Conservation (phyloP, 2,797 vertebrate genomes). For the Knipowitschia caucasica region DNA sequence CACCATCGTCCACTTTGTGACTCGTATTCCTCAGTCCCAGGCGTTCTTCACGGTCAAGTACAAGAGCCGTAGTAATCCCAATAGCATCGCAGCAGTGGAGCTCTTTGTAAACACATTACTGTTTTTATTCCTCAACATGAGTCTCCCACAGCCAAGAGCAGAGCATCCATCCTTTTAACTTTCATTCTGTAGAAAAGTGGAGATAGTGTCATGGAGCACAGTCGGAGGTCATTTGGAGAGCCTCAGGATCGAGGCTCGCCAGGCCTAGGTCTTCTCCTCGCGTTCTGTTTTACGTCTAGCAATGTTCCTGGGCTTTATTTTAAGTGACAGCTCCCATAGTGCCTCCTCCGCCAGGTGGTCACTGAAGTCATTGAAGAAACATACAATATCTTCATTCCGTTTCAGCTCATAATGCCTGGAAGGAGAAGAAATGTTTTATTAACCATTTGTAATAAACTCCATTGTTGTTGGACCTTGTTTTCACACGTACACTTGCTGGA, state of each 20-base stretch:
- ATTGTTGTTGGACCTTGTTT: background rate
- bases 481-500: conserved; percentile 95
- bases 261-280: conserved; percentile 91
- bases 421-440: conserved; percentile 5
- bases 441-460: too few species aligned
- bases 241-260: conserved; percentile 14
- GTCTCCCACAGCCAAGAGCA: conserved; percentile 49
- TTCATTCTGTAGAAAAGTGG: conserved; percentile 71
- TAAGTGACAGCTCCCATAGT: conserved; percentile 97
- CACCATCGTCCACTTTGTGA: conserved; percentile 40
- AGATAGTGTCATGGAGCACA: conserved; percentile 76
- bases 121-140: conserved; percentile 35
- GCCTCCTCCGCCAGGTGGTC: conserved; percentile 98
- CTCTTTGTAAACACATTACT: conserved; percentile 51
- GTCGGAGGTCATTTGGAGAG: conserved; percentile 66
- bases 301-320: conserved; percentile 96
- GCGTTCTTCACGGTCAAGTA: conserved; percentile 27
- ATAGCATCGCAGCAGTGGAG: conserved; percentile 50
- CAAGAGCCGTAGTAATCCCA: conserved; percentile 48
- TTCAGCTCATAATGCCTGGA: conserved; percentile 94
- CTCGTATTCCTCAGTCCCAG: conserved; percentile 43
- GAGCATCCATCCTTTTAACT: conserved; percentile 46
- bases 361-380: conserved; percentile 98
- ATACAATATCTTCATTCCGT: conserved; percentile 94
- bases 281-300: conserved; percentile 89